Base-by-base conservation (phyloP, 2,888 invertebrate genomes). In the Piscicola geometra region DNA sequence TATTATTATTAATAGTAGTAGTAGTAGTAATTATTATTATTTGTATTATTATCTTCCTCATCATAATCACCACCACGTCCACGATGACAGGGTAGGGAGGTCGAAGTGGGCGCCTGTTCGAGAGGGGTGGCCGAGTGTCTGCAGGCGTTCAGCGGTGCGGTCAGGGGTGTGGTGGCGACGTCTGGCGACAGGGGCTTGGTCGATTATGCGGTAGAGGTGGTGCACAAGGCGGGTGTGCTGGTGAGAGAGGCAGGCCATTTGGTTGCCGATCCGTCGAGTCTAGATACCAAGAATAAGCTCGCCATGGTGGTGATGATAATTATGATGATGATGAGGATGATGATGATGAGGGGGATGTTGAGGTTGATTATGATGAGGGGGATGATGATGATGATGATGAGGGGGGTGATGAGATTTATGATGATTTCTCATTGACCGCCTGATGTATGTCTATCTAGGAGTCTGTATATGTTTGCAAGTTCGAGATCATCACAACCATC, bases 191-290 rank as follows among this genome's bases (percentile, higher is more conserved):
- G 87, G 21, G 88, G 89, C 12, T 86, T 88, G 21, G 85, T 88
- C 28, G 86, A 86, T 67, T 85, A 86, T 18, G 92, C 93, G 0
- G 91, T 91, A 50, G 91, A 92, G 78, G 93, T 94, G 21, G 89
- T 94, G 79, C 88, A 90, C 75, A 90, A 91, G 74, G 93, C 93
- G 0, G 88, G 91, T 47, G 88, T 88, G 0, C 88, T 93, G 21
- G 90, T 94, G 77, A 91, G 91, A 83, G 93, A 93, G 81, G 92
- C 94, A 0, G 90, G 91, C 83, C 88, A 88, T n/a, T 90, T 90
- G 81, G 86, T 93, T 76, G 88, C 89, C 79, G 89, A 89, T 77
- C 90, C 91, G 0, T 90, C 90, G 73, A 86, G 88, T 36, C 88
- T 89, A 0, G 88, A 90, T 36, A 86, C 86, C 78, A 87, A 87